Conservation (phyloP, 2,113 vertebrate species). For the Diphyllodes magnificus region DNA sequence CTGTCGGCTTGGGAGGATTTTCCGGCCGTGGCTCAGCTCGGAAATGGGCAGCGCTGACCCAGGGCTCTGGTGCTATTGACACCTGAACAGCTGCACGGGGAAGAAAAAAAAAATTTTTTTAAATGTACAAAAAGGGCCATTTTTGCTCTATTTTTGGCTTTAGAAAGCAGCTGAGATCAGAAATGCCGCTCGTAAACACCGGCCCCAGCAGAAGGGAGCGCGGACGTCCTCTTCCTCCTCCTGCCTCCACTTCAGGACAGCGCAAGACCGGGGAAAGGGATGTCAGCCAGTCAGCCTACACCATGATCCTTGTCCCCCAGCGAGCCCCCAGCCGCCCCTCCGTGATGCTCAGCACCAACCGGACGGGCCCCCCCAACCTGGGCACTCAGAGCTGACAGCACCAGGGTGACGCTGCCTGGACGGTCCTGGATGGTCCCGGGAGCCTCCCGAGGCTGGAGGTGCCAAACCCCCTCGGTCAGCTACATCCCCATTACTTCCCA, state of each 20-base stretch:
- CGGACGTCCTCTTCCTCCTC: background rate
- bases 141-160: conserved; percentile 28
- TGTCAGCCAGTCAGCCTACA: background rate
- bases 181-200: accelerated
- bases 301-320: accelerated
- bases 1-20: background rate
- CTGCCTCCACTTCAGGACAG: background rate
- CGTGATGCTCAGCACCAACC: background rate
- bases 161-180: conserved; percentile 5
- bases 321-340: accelerated
- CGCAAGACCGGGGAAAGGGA: accelerated
- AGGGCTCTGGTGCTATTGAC: background rate
- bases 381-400: background rate
- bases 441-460: background rate
- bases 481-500: background rate
- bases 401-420: background rate
- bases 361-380: accelerated
- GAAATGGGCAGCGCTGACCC: background rate
- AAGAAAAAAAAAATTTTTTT: background rate
- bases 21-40: accelerated
- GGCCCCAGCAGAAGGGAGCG: background rate
- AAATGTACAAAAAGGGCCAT: background rate
- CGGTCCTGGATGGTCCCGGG: accelerated
- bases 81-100: background rate
- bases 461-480: accelerated